Conservation (phyloP, 2,888 invertebrate genomes). For the Sipha maydis region DNA sequence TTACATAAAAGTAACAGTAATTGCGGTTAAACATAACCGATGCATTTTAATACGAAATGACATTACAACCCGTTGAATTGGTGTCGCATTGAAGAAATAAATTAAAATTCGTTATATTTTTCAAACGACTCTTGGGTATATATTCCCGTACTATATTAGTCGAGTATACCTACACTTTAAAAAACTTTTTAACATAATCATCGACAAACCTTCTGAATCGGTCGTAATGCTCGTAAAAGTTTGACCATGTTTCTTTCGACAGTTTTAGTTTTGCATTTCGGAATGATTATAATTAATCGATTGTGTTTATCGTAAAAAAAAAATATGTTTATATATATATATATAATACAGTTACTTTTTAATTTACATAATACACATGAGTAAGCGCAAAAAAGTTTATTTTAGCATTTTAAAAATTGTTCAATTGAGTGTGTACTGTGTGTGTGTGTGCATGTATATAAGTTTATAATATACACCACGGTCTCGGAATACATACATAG, state of each 20-base stretch:
- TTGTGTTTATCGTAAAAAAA: background rate
- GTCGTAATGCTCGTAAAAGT: background rate
- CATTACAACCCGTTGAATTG: background rate
- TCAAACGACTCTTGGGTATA: background rate
- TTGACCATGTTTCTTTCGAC: background rate
- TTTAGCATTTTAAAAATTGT: background rate
- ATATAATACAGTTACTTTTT: background rate
- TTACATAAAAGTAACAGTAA: background rate
- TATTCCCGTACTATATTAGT: too few relatives aligned
- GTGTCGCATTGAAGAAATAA: background rate
- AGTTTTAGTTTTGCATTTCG: background rate
- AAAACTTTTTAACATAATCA: background rate
- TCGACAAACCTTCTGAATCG: background rate
- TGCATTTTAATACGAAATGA: slow-evolving; percentile 7
- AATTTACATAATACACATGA: background rate
- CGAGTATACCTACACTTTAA: background rate
- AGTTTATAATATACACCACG: too few relatives aligned
- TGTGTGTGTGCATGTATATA: background rate
- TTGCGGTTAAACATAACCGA: background rate
- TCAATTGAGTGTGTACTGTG: background rate
- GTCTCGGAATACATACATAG: too few relatives aligned
- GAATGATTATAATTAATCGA: background rate
- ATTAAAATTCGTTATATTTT: background rate
- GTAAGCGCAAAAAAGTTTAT: background rate
- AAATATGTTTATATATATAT: background rate